Conservation (phyloP, 1,140 invertebrate species). For the Eubasilissa regina region DNA sequence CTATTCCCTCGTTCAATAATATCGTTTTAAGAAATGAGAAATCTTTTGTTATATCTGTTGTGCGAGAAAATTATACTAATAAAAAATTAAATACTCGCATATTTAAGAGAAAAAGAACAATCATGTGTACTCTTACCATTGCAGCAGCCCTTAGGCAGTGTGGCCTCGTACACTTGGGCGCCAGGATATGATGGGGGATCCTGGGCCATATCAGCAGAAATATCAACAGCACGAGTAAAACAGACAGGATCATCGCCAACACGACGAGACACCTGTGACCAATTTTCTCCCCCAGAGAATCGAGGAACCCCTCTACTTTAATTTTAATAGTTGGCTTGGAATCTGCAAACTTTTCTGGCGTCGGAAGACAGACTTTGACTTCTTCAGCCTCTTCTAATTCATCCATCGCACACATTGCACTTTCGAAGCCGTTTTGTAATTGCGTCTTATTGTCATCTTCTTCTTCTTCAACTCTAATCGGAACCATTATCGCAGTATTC, state of each 20-base stretch:
- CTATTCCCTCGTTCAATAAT: too few species aligned
- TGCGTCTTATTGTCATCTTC: neutral
- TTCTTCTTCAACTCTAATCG: neutral
- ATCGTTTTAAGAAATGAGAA: too few species aligned
- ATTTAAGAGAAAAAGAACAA: too few species aligned
- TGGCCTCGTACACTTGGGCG: conserved; percentile 16
- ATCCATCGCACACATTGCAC: neutral
- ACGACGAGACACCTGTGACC: conserved; percentile 14
- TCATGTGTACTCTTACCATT: too few species aligned
- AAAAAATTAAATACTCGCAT: too few species aligned
- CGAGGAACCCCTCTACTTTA: neutral
- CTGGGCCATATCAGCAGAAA: conserved; percentile 29
- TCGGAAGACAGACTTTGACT: conserved; percentile 8
- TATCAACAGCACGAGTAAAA: conserved; percentile 4
- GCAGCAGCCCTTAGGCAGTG: conserved; percentile 32
- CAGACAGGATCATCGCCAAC: neutral
- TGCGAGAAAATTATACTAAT: too few species aligned
- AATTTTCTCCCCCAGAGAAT: neutral
- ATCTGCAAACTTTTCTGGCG: conserved; percentile 5
- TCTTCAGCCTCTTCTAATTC: conserved; percentile 8
- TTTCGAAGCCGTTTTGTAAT: conserved; percentile 20
- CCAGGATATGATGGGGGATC: conserved; percentile 9
- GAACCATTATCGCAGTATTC: neutral
- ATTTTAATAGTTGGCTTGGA: neutral
- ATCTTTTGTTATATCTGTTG: too few species aligned